These are phyloP conservation scores for Lymantria monacha DNA, from an alignment of 2,888 invertebrate species.

Conservation along the genomic window DNA sequence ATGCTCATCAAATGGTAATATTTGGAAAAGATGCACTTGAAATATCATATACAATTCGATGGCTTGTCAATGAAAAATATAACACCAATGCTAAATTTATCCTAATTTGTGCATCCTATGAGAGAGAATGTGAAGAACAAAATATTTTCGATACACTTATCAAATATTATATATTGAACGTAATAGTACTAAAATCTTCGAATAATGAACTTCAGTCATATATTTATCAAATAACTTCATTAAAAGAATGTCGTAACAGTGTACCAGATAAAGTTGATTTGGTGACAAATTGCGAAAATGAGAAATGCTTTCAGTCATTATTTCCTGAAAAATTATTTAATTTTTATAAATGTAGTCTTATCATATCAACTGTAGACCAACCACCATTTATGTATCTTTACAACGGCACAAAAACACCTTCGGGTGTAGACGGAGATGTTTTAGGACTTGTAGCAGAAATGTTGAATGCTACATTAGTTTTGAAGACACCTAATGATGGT, in stretches of 20 bases:
- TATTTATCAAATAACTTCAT: conserved; percentile 39
- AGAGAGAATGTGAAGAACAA: conserved; percentile 42
- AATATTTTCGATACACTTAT: conserved; percentile 42
- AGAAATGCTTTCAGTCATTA: conserved; percentile 38
- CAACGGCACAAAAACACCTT: conserved; percentile 35
- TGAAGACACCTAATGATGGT: conserved; percentile 39
- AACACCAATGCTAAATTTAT: conserved; percentile 51
- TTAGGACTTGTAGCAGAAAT: conserved; percentile 40
- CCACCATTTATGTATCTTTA: conserved; percentile 55
- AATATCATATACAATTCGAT: conserved; percentile 38
- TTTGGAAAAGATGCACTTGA: conserved; percentile 44
- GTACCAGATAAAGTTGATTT: conserved; percentile 39
- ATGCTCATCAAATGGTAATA: conserved; percentile 45
- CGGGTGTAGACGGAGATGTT: conserved; percentile 56
- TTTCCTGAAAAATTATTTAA: conserved; percentile 47
- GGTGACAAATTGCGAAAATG: conserved; percentile 28
- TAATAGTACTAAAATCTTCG: conserved; percentile 41
- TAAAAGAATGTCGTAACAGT: conserved; percentile 42
- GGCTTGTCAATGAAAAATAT: conserved; percentile 39
- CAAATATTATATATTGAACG: conserved; percentile 39
- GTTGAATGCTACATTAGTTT: conserved; percentile 51
- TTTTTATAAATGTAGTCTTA: conserved; percentile 45
- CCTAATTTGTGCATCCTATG: conserved; percentile 41
- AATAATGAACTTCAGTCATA: conserved; percentile 30
- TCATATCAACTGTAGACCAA: conserved; percentile 54